Evolutionary conservation across 2,797 vertebrate genomes (phyloP), one percentile per base, ranked within the genome.

Genomic region (Sitta carolinensis): DNA sequence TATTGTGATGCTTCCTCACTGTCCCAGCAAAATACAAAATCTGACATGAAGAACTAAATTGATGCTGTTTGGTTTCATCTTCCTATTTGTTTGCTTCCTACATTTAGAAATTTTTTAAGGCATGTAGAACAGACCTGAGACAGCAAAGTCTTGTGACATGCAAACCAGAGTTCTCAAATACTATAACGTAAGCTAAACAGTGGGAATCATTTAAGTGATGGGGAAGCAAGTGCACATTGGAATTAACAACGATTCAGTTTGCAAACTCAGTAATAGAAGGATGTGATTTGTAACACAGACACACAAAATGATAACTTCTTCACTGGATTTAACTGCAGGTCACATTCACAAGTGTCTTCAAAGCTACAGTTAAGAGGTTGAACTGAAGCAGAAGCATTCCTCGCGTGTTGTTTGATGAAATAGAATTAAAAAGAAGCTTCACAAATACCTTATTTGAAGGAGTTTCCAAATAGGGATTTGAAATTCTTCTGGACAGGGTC

Each of bases 401-500:
- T 43, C 10, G 4, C 43, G 66, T 1, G 3, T 20, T 61, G 26
- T 67, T 83, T 85, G 48, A 81, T 74, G 27, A 76, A 83, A 36
- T 1, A 12, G 48, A 95, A 94, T 83, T 85, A 29, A 84, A 96
- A 94, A 51, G n/a, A 67, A 54, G 50, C 8, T 63, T 76, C 43
- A 82, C 29, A 54, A 38, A 61, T 98, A 98, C 98, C 98, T 98
- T 98, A 69, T 96, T 98, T 93, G 98, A 69, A 81, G 97, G 78
- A 54, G 97, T 97, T 93, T 98, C 98, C 73, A 98, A 94, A 84
- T 98, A 98, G 1, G 98, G 97, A 93, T 98, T 98, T 92, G 98
- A 98, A 96, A 98, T 98, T 96, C 98, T 98, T 97, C 98, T 98
- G 17, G 98, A 96, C 40, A 98, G 87, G 55, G 97, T 97, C 98